Conservation (phyloP, 2,797 vertebrate species). For the Coendou prehensilis region DNA sequence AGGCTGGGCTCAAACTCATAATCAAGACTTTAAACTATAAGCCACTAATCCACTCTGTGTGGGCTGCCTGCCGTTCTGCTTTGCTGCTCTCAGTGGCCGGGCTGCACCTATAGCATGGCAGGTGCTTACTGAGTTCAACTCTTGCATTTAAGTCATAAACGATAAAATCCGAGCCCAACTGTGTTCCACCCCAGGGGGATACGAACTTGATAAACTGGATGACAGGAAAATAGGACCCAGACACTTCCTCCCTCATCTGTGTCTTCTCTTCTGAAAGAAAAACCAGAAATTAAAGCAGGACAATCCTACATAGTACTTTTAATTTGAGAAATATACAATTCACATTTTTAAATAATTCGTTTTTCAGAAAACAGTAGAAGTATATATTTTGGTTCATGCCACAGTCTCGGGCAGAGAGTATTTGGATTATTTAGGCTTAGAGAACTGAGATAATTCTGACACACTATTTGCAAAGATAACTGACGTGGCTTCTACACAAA, state of each 20-base stretch:
- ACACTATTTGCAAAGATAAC: conserved; percentile 1
- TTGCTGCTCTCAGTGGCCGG: background rate
- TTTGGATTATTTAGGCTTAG: background rate
- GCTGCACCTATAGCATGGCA: too few relatives aligned
- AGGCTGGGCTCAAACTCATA: background rate
- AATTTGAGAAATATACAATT: background rate
- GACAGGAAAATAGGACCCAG: background rate
- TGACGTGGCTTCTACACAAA: background rate
- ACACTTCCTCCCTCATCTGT: background rate
- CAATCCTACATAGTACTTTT: background rate
- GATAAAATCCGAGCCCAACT: background rate
- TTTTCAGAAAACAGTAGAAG: background rate
- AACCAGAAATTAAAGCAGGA: background rate
- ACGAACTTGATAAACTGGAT: background rate
- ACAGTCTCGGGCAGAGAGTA: background rate
- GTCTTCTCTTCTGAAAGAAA: background rate
- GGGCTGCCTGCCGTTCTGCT: background rate
- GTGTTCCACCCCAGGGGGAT: background rate
- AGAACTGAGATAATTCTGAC: background rate
- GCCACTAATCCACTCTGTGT: background rate
- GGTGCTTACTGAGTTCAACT: background rate
- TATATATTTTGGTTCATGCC: background rate
- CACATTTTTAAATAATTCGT: background rate
- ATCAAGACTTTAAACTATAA: background rate
- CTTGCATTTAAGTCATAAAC: background rate